Conservation (phyloP, 2,797 vertebrate species). For the Fistularia tabacaria region DNA sequence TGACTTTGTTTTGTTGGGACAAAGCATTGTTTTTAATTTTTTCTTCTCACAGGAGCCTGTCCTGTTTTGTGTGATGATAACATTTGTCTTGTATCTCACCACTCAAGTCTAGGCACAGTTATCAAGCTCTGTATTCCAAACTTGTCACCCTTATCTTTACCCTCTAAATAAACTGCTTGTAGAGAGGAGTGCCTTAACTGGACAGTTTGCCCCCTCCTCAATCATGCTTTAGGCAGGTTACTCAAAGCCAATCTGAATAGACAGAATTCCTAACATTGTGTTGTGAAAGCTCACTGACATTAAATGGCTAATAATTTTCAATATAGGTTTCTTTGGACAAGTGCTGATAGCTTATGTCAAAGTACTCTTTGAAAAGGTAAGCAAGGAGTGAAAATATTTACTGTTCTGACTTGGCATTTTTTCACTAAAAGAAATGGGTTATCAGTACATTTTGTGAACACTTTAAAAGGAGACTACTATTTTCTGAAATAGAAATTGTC, state of each 20-base stretch:
- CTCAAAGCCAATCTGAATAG: conserved; percentile 48
- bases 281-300: conserved; percentile 44
- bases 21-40: conserved; percentile 11
- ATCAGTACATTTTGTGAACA: no score
- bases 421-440: no score
- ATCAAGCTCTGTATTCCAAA: conserved; percentile 35
- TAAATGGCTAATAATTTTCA: conserved; percentile 18
- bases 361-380: no score
- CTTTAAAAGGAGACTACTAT: no score
- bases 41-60: conserved; percentile 20
- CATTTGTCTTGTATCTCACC: conserved; percentile 43
- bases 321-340: conserved; percentile 10
- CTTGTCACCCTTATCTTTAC: conserved; percentile 61
- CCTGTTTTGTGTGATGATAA: conserved; percentile 42
- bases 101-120: conserved; percentile 29
- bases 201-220: conserved; percentile 34
- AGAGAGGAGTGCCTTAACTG: conserved; percentile 64
- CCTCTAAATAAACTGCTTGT: conserved; percentile 59
- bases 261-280: conserved; percentile 67
- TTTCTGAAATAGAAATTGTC: no score
- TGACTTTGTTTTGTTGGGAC: conserved; percentile 16
- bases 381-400: no score
- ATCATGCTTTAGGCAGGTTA: conserved; percentile 40
- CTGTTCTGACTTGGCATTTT: no score
- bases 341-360: conserved; percentile 4